Evolutionary conservation across 2,797 vertebrate species (phyloP), one percentile per base, ranked within the genome.

Genomic region (Lepus townsendii): DNA sequence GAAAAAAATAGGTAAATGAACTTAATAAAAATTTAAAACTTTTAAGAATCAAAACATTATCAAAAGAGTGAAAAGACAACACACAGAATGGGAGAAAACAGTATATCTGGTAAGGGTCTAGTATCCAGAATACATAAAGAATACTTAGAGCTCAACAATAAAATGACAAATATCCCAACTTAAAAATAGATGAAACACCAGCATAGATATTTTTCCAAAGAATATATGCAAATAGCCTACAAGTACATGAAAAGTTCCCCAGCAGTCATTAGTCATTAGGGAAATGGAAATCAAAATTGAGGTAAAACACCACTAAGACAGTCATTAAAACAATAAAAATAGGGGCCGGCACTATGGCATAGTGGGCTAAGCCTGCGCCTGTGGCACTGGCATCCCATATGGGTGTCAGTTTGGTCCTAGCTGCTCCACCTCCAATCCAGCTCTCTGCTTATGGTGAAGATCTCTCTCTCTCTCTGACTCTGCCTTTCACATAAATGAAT

Each of bases 111-210:
- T 82, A 93, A 88, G n/a, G 54, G 3, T 88, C 50, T 52, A 73
- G 65, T 90, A 93, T 77, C 32, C 32, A 73, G 66, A 91, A 68
- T 91, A 76, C 66, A 66, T 83, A 52, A 94, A 80, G n/a, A 88
- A 54, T n/a, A 77, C 22, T 72, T 95, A 83, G 35, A 35, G 35
- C 35, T 35, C 35, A 77, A 95, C 20, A 84, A 65, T 91, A 73
- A 69, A 88, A 83, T 91, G 26, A 57, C 26, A 82, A 72, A 42
- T n/a, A 86, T 35, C 30, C 80, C 24, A 72, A 30, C 60, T 91
- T 79, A 20, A 92, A 89, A 86, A 50, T 73, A 42, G 54, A 3
- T 63, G 78, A 85, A 94, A 4, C 84, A 68, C 57, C 80, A 52
- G 38, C 30, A 72, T 60, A 83, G 42, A 71, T 12, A 78, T 92